Evolutionary conservation across 2,888 invertebrate species (phyloP).

Genomic region (Lamellibrachia columna): DNA sequence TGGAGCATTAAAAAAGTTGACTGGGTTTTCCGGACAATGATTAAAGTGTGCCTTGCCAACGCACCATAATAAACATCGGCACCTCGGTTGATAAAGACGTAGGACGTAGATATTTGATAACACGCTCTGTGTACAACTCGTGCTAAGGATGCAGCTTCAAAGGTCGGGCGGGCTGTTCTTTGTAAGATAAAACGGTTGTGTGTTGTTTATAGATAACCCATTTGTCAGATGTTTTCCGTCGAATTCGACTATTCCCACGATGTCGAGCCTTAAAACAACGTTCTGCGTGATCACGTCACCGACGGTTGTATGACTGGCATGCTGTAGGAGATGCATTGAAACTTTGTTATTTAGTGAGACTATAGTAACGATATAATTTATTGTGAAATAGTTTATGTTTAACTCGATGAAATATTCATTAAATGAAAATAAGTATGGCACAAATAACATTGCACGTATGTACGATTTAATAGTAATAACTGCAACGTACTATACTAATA

Average conservation of each 20-base stretch:
- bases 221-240: background rate
- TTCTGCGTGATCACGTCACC: background rate
- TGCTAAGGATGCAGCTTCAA: background rate
- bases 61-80: background rate
- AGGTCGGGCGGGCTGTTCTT: background rate
- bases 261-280: background rate
- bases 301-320: background rate
- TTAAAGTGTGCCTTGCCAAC: background rate
- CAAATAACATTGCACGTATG: too few relatives aligned
- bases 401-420: too few relatives aligned
- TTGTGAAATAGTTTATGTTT: too few relatives aligned
- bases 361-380: background rate
- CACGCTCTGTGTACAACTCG: background rate
- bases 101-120: background rate
- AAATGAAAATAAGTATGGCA: too few relatives aligned
- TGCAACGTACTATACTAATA: too few relatives aligned
- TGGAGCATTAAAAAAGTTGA: background rate
- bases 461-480: too few relatives aligned
- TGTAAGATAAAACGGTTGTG: slow-evolving; percentile 16
- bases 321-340: background rate
- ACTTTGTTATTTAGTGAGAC: background rate
- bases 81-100: background rate
- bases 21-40: background rate
- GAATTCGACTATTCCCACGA: slow-evolving; percentile 6
- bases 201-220: background rate